Evolutionary conservation across 2,113 vertebrate genomes (phyloP).

Genomic region (Bufo gargarizans): DNA sequence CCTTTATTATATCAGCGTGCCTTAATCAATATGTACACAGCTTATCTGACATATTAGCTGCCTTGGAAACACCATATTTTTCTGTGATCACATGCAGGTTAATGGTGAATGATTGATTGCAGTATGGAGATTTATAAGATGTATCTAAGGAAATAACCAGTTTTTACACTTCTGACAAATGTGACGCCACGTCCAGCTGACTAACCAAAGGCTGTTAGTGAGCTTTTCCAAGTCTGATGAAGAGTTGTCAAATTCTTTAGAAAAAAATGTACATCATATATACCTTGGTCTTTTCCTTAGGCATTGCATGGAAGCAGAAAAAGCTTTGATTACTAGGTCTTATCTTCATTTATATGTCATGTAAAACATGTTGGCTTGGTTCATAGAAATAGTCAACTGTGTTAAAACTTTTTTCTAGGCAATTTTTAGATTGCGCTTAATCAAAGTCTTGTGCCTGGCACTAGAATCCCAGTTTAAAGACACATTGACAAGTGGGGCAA

Average conservation of each 20-base stretch:
- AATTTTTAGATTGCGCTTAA: background rate
- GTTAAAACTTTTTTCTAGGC: background rate
- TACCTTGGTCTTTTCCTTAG: conserved; percentile 29
- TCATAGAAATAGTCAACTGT: background rate
- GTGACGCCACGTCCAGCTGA: conserved; percentile 32
- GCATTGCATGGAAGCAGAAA: conserved; percentile 14
- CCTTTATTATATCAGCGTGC: background rate
- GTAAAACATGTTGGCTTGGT: background rate
- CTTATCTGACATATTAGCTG: too few species aligned
- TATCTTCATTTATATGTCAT: background rate
- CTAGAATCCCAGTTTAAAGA: too few species aligned
- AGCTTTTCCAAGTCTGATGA: conserved; percentile 6
- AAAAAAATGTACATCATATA: conserved; percentile 13
- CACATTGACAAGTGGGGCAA: too few species aligned
- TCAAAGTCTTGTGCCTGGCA: background rate
- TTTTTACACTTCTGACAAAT: conserved; percentile 47
- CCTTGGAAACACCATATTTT: background rate
- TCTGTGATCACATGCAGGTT: background rate
- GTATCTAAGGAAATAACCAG: conserved; percentile 11
- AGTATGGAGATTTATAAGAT: background rate
- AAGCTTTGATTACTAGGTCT: conserved; percentile 1
- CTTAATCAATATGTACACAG: too few species aligned
- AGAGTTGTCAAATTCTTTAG: conserved; percentile 43
- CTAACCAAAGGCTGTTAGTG: conserved; percentile 43
- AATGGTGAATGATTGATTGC: conserved; percentile 18